Evolutionary conservation across 2,888 invertebrate species (phyloP), one percentile per base, ranked within the genome.

Genomic region (Eumacrocentrus americanus): DNA sequence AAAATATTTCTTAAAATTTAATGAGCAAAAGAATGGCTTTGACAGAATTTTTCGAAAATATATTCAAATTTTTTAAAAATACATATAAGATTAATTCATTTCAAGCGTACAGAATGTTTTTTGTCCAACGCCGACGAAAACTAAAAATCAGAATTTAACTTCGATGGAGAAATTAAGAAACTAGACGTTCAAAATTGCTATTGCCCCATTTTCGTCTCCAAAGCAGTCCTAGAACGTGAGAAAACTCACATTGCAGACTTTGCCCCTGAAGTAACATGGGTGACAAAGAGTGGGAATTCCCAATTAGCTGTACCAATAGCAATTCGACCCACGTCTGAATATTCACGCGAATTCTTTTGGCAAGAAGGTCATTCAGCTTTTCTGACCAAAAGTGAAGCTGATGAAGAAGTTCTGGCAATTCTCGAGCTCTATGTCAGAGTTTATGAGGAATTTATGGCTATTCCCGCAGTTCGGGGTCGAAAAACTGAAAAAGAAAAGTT

Each of bases 401-500:
- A 88, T 52, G 88, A 90, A 58, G 99, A 99, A 84, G 98, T 98
- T 0, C 81, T 88, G 38, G 83, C 84, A 9, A 91, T 94, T 61
- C 82, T 94, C 65, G 95, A 96, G 70, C 82, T 98, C 40, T 99
- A 99, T 81, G 91, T 91, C 0, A 83, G 86, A 65, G 89, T 99
- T 7, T 99, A 99, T 82, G 94, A 94, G 51, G 89, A 97, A 76
- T 81, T 92, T 70, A 73, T 97, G 46, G 99, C 99, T 0, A 89
- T 99, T 63, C 99, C 99, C 0, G 98, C 99, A 1, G 86, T 97
- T n/a, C 91, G 89, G 76, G 98, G 96, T 0, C 88, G 91, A 14
- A 99, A 99, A 85, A 97, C 98, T 0, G 96, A 97, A 82, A 98
- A 98, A 81, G 99, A 99, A 82, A 98, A 99, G 81, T 99, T 99